These are phyloP conservation scores for Brachystomella parvula DNA, from an alignment of 1,140 invertebrate genomes.

Conservation along the genomic window DNA sequence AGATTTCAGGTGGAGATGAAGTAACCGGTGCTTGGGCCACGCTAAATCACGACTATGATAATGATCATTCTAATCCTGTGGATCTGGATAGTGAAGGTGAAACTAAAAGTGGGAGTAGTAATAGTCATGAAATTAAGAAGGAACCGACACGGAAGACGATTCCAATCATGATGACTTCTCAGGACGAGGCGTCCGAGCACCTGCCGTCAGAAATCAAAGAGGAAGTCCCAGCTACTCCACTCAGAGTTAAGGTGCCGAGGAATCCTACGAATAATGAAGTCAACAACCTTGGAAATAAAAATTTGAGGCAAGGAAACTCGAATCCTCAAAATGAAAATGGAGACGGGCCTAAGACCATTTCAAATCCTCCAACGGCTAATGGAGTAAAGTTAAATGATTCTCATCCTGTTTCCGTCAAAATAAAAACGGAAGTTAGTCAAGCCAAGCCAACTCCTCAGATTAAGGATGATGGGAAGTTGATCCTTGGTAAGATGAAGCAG, in stretches of 20 bases:
- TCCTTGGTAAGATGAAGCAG: not conserved
- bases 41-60: slow-evolving; percentile 1
- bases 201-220: not conserved
- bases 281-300: slow-evolving; percentile 22
- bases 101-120: slow-evolving; percentile 9
- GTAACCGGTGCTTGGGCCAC: no score
- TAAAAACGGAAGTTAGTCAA: not conserved
- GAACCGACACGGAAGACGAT: not conserved
- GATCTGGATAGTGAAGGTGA: not conserved
- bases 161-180: not conserved
- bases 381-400: no score
- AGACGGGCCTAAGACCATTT: not conserved
- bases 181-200: not conserved
- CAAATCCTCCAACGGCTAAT: not conserved
- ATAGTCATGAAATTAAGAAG: not conserved
- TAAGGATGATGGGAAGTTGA: not conserved
- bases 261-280: slow-evolving; percentile 18
- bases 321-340: not conserved
- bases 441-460: not conserved
- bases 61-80: slow-evolving; percentile 2
- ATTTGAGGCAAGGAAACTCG: not conserved
- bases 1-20: slow-evolving; percentile 16
- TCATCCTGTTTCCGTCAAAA: not conserved
- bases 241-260: not conserved
- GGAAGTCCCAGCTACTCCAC: slow-evolving; percentile 13